Base-by-base conservation (phyloP, 2,888 invertebrate species). In the Eupithecia inturbata region DNA sequence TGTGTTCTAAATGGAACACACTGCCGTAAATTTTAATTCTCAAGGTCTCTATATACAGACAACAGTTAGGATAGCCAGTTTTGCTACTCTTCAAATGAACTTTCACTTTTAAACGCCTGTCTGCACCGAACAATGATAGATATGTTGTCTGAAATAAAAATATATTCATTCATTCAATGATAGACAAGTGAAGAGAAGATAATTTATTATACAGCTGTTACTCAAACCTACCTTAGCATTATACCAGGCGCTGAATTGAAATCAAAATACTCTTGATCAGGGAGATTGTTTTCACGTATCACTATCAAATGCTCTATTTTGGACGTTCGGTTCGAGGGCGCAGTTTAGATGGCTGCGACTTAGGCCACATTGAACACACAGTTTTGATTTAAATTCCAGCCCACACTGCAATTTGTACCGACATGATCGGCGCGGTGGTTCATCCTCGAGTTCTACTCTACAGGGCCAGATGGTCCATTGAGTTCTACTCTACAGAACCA, bases 361-460 rank as follows among this genome's bases (percentile, higher is more conserved):
- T 33, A 28, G n/a, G 33, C 28, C 63, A 63, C 19, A 19, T 19
- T 1, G 7, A 36, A 9, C 36, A 36, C 9, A 9, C 1, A 63
- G 31, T 7, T 19, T 22, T 33, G 36, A 16, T 63, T 63, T 2
- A 12, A 63, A 63, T n/a, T 63, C 33, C 80, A 78, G 77, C 85
- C 86, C 82, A 86, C 86, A 82, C 83, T 79, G 80, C 83, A 84
- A 84, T 85, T 83, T 83, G 84, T 83, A 82, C 81, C 78, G 83
- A 81, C 85, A 81, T 77, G 77, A 73, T 80, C 71, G 72, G 9
- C 7, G 7, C 4, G 5, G 31, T 4, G 78, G 88, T 89, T 89
- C 88, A 91, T 88, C 75, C 83, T 82, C 82, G n/a, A n/a, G n/a
- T n/a, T n/a, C n/a, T n/a, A n/a, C n/a, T n/a, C n/a, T n/a, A n/a